phyloP scores from a whole-genome alignment of 1,140 invertebrate genomes.

The Potamilus streckersoni region DNA sequence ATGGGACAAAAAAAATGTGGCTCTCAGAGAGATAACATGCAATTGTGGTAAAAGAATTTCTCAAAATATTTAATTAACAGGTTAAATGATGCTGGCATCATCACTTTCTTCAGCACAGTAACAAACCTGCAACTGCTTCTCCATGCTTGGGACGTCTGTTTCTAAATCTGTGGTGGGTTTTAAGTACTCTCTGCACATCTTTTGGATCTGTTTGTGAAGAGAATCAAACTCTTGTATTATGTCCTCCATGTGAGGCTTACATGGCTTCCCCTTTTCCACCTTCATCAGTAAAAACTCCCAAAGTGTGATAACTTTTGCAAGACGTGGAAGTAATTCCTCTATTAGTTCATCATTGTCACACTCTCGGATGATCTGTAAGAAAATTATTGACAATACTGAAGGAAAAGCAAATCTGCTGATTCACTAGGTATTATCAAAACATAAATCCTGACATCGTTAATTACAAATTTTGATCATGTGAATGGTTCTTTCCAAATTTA shows the following conservation, averaged over 20 bases:
- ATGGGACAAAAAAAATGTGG: no score
- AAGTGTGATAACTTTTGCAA: conserved; percentile 63
- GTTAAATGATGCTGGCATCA: background rate
- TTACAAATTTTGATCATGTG: no score
- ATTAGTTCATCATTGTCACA: conserved; percentile 68
- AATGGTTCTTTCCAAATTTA: no score
- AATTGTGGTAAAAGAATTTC: background rate
- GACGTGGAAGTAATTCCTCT: conserved; percentile 68
- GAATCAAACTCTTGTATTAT: conserved; percentile 63
- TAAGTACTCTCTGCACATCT: conserved; percentile 57
- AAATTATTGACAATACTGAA: background rate
- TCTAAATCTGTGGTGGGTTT: conserved; percentile 35
- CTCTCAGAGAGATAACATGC: no score
- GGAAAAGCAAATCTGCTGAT: no score
- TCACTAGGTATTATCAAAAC: no score
- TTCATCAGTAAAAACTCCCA: conserved; percentile 71
- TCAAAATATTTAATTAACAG: conserved; percentile 5
- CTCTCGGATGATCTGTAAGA: conserved; percentile 54
- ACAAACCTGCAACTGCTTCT: conserved; percentile 20
- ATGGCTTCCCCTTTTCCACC: conserved; percentile 57
- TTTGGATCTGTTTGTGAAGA: conserved; percentile 60
- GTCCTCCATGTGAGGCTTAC: conserved; percentile 49
- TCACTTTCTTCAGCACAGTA: background rate
- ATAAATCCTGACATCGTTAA: no score
- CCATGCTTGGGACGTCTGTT: background rate